Base-by-base conservation (phyloP, 1,140 invertebrate species). In the Pissodes strobi region DNA sequence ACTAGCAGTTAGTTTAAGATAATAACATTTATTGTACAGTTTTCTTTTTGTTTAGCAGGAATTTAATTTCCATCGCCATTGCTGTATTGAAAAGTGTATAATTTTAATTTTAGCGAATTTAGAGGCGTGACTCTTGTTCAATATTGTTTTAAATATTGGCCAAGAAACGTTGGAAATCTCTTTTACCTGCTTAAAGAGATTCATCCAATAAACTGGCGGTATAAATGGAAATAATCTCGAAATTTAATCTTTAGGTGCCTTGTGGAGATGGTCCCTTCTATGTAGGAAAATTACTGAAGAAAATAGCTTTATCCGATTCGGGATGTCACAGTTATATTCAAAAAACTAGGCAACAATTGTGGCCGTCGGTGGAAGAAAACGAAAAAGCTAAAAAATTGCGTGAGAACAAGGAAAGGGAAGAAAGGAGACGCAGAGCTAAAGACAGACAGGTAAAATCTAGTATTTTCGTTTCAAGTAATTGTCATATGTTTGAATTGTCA, bases 241-340 rank as follows among this genome's bases (percentile, higher is more conserved):
- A 27, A 27, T 9, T 62, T 55, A 45, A 66, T 19, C 25, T 52
- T 49, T 61, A 70, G 53, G 66, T 66, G 55, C 27, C 65, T n/a
- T 87, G 93, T 38, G 92, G 95, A 4, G 93, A 97, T 77, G 95
- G 94, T 0, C 87, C 91, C 0, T 90, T 88, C 76, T 97, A 94
- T 79, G 87, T 97, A 52, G 87, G 86, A 0, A 86, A 88, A 69
- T 76, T 97, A 37, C 77, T 94, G 53, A 84, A 85, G 21, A 88
- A 88, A 77, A 88, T 93, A 57, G 84, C 86, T 13, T 81, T 82
- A 41, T 79, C 89, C 21, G 92, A 94, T 80, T 81, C 84, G 9
- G 80, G 83, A 60, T 90, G 89, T 69, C 86, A 63, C 52, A 48
- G 61, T 19, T 72, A 39, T 45, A 74, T 76, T 22, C 41, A 85